Conservation (phyloP, 2,113 vertebrate species). For the Psephotus haematonotus region DNA sequence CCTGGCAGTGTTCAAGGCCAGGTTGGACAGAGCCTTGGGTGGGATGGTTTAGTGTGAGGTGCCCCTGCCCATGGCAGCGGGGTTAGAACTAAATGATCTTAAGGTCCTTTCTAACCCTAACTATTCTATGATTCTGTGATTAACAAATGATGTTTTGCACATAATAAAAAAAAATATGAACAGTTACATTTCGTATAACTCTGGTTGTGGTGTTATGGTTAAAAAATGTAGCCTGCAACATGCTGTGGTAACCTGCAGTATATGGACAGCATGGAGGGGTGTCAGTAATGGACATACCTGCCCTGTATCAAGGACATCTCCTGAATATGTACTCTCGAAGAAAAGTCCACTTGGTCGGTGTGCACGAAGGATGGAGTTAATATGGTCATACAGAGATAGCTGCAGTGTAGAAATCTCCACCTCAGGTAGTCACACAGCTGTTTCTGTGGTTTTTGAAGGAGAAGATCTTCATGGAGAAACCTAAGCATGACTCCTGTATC, state of each 20-base stretch:
- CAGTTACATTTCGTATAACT: not conserved
- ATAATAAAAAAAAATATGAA: not conserved
- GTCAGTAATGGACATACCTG: not conserved
- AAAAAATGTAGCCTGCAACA: not conserved
- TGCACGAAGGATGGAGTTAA: not conserved
- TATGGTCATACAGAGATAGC: not conserved
- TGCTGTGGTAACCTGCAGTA: not conserved
- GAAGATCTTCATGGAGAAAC: not conserved
- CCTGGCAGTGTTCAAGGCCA: too few species aligned
- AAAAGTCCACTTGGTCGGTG: not conserved
- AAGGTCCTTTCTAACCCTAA: too few species aligned
- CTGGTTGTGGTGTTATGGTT: accelerated
- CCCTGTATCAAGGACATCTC: not conserved
- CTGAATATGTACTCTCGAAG: not conserved
- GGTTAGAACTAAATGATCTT: too few species aligned
- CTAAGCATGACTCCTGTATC: not conserved
- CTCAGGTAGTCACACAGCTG: not conserved
- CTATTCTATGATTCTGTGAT: too few species aligned
- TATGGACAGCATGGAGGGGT: not conserved
- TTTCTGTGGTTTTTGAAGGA: not conserved
- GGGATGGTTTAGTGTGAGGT: too few species aligned
- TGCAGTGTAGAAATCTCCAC: not conserved
- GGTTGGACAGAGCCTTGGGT: too few species aligned
- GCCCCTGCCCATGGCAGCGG: too few species aligned
- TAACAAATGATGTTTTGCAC: not conserved